Evolutionary conservation across 2,888 invertebrate genomes (phyloP), one percentile per base, ranked within the genome.

Genomic region (Hypolimnas misippus): DNA sequence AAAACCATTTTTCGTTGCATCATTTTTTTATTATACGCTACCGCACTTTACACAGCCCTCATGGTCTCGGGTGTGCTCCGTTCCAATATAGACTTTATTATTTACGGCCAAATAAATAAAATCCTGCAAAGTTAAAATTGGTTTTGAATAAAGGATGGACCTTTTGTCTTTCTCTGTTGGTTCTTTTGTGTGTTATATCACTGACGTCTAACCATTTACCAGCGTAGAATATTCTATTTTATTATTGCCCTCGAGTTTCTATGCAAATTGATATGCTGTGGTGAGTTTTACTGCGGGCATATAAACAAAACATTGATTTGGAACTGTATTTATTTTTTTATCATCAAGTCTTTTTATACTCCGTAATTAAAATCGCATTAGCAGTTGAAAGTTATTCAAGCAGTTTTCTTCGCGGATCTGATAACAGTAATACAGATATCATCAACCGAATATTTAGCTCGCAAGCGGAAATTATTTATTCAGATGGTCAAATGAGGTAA

Each of bases 121-220:
- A 58, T 72, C 63, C 67, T 55, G 33, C 51, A 61, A 62, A 67
- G 63, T 62, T 61, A 59, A 49, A 67, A 66, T 67, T 65, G 59
- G 65, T 64, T 69, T 66, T 72, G 69, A 72, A 70, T 72, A 71
- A 71, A 69, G 68, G 67, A 69, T 70, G 66, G 63, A 62, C 67
- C 72, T 73, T 72, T 75, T 76, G 71, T 74, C 66, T 72, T 72
- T 67, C 56, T 65, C 69, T 73, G 72, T 75, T 73, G 72, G 70
- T 72, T 72, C 72, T 73, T 73, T 74, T 73, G 70, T 75, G 66
- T 69, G 67, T 72, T 49, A 69, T 73, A 71, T 70, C 66, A 62
- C 53, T 68, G 65, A 69, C 65, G 68, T 67, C 62, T 71, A 65
- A 71, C 61, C 66, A 65, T 74, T 70, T 67, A 63, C 60, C 33